Evolutionary conservation across 2,113 vertebrate species (phyloP), one percentile per base, ranked within the genome.

Genomic region (Poeciliopsis occidentalis): DNA sequence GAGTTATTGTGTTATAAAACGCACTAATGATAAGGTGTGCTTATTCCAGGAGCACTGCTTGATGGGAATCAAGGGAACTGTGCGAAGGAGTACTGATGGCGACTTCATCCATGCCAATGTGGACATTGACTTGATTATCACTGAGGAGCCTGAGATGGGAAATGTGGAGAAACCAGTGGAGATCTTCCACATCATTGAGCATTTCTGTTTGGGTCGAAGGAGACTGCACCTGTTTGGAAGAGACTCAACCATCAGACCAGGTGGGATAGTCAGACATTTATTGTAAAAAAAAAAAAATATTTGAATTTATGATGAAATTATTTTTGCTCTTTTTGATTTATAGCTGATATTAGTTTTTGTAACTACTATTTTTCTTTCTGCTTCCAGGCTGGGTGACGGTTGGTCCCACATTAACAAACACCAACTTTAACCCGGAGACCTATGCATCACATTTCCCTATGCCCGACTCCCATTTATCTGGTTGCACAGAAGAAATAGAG

Each of bases 101-200:
- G 97, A 99, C 88, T 99, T 99, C 90, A 99, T 99, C 87, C 98
- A 99, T 13, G 97, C 98, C 30, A 99, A 99, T 2, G 97, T 99
- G 2, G 98, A 99, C 83, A 99, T 99, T 67, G 98, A 99, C 90
- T 93, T 99, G 31, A 99, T 99, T 82, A 99, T 99, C 83, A 99
- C 97, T 0, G 97, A 99, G 78, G 98, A 99, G 88, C 97, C 97
- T 0, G 97, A 99, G 86, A 98, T 99, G 47, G 97, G 97, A 67
- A 99, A 99, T 72, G 98, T 98, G 31, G 98, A 99, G 90, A 99
- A 99, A 65, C 98, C 98, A 0, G 98, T 98, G 3, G 98, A 99
- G 93, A 99, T 99, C 64, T 99, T 99, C 76, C 98, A 99, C 86
- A 99, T 99, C 78, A 99, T 99, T 15, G 97, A 99, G 71, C 98